Evolutionary conservation across 1,140 invertebrate species (phyloP), one percentile per base, ranked within the genome.

Genomic region (Drosophila nigromelanica): DNA sequence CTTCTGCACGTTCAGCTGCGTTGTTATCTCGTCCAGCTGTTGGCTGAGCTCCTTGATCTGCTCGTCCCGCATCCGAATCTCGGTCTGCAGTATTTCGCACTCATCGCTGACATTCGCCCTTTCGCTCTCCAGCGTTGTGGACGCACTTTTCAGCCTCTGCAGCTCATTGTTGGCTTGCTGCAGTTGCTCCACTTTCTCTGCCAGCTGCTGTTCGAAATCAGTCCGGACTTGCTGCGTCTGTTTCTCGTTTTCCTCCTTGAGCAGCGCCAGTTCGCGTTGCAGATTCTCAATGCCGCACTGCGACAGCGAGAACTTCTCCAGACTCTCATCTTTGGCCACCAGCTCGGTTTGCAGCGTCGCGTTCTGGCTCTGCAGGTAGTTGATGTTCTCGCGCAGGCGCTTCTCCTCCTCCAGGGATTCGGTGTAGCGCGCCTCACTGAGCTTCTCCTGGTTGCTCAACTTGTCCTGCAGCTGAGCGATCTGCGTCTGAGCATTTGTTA

Each of bases 401-500:
- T 81, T 60, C 70, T 92, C 76, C 52, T 87, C 89, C 39, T 90
- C 89, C 27, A 68, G 52, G 7, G 66, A 90, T 33, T 93, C 92
- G 1, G 91, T 91, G 8, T 86, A 64, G 37, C 93, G 91, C 14
- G 72, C 55, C 15, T 78, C 75, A 1, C 33, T 43, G 5, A 71
- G 55, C 43, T 73, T 62, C 58, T 71, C 59, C 56, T 83, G 74
- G 12, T 30, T 62, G 12, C 70, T 80, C 5, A 94, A 33, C 52
- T 92, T 91, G 5, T 91, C 69, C 67, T 92, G 83, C 18, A 93
- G 56, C 64, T 92, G 77, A 1, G 80, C 76, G n/a, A 93, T 92
- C 62, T 92, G 78, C 8, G 61, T 42, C 14, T 92, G 91, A 24
- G 91, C 76, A 48, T 90, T 81, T 89, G 91, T 55, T 93, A 74